Percentiles rank a stretch among this genome's conserved stretches.
Conservation (phyloP, 2,113 vertebrate genomes). For the Eptesicus fuscus region DNA sequence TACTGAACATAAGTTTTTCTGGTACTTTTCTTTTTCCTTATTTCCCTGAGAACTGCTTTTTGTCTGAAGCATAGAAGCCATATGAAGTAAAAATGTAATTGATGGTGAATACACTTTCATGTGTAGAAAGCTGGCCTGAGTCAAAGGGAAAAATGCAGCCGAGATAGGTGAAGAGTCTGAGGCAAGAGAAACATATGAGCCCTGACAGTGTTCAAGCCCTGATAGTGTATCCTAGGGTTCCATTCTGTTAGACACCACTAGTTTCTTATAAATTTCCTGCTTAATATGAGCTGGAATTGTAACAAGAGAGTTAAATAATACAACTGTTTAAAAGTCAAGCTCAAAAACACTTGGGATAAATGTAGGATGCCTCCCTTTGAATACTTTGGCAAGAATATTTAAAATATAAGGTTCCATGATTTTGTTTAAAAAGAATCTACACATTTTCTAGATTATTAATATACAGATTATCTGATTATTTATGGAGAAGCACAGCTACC, state of each 20-base stretch:
- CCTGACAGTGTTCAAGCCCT: rapidly evolving
- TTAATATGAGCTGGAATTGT: background rate
- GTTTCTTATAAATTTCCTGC: background rate
- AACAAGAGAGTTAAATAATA: background rate
- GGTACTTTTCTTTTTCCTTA: background rate
- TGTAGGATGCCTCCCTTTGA: background rate
- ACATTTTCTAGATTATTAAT: background rate
- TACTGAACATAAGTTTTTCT: background rate
- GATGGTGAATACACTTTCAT: background rate
- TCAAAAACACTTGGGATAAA: background rate
- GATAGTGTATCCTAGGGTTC: background rate
- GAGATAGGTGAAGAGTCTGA: background rate
- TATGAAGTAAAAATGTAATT: background rate
- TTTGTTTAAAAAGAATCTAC: background rate
- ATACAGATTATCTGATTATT: background rate
- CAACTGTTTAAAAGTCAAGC: background rate
- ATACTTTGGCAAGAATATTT: background rate
- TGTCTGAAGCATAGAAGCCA: background rate
- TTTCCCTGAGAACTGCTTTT: background rate
- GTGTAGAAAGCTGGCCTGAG: background rate
- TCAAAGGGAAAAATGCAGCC: background rate
- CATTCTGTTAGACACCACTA: background rate
- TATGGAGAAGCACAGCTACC: background rate
- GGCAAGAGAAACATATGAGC: background rate
- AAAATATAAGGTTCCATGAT: background rate